Conservation (phyloP, 2,797 vertebrate species). For the Crossoptilon crossoptilon region DNA sequence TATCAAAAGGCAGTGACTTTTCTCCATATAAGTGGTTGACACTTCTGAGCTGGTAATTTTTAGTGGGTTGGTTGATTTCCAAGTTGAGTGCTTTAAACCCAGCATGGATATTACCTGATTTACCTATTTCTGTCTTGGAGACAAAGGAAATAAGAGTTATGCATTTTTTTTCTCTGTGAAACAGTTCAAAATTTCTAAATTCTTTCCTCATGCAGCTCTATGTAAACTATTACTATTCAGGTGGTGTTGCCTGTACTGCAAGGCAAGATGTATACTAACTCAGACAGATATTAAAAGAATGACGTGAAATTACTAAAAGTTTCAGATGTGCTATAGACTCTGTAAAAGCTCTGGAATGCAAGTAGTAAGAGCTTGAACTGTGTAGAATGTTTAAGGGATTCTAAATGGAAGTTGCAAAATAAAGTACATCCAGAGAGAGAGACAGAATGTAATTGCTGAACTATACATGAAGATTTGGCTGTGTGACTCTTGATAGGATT, state of each 20-base stretch:
- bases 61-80: constrained; percentile 67
- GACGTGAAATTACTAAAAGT: not conserved
- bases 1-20: constrained; percentile 71
- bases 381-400: not conserved
- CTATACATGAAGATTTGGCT: not conserved
- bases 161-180: not conserved
- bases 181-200: not conserved
- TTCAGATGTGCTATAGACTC: not conserved
- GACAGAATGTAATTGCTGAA: not conserved
- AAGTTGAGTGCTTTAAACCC: constrained; percentile 70
- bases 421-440: not conserved
- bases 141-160: not conserved
- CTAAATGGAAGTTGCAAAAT: not conserved
- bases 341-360: not conserved
- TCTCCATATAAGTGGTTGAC: constrained; percentile 79
- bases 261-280: not conserved
- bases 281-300: not conserved
- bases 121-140: constrained; percentile 67
- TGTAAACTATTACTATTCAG: not conserved
- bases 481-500: not conserved
- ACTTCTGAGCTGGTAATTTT: constrained; percentile 71
- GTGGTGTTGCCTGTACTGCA: not conserved
- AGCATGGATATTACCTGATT: constrained; percentile 40
- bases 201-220: not conserved
- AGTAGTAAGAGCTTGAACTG: not conserved